Base-by-base conservation (phyloP, 1,140 invertebrate genomes). In the Drosophila serrata region DNA sequence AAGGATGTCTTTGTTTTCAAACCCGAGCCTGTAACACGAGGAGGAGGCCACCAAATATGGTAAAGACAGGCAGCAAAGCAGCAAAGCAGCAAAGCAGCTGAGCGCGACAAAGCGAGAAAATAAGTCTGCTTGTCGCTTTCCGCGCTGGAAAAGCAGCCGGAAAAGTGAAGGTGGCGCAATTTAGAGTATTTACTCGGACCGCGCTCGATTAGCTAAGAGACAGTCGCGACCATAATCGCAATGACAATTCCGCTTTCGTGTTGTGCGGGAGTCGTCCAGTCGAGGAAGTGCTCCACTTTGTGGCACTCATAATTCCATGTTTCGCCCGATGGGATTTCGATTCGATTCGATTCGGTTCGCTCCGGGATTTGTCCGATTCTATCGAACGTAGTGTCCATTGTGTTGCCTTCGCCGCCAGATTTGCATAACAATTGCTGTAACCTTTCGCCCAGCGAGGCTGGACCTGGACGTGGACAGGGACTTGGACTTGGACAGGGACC, bases 401-500 rank as follows among this genome's bases (percentile, higher is more conserved):
- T 85, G 72, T 62, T 62, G 49, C 31, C 73, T 65, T 19, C n/a
- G 48, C 75, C 53, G 65, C 79, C 40, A 60, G 77, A 88, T 86
- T 86, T 86, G 84, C 82, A 86, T 86, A 86, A 86, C 82, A 88
- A 86, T 88, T 86, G 74, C 48, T 57, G 68, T 78, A 75, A 87
- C 82, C 82, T 86, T 86, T 86, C 84, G 84, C 79, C 84, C 80
- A 86, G 72, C 35, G 19, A 42, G 49, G 24, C 70, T 49, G 48
- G 37, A 73, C 35, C 37, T 12, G 35, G 8, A 35, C 7, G 39
- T n/a, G 27, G 37, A 69, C 45, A 43, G 22, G 53, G 45, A 24
- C 35, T 46, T 4, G 35, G 42, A 73, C 48, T n/a, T 12, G 56
- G 46, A 27, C 27, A 27, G 6, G 29, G 46, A 29, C 69, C 60